A percentile compares a stretch with the other conserved stretches of the same genome.
phyloP scores from a whole-genome alignment of 2,888 invertebrate genomes.

The Hypena proboscidalis region DNA sequence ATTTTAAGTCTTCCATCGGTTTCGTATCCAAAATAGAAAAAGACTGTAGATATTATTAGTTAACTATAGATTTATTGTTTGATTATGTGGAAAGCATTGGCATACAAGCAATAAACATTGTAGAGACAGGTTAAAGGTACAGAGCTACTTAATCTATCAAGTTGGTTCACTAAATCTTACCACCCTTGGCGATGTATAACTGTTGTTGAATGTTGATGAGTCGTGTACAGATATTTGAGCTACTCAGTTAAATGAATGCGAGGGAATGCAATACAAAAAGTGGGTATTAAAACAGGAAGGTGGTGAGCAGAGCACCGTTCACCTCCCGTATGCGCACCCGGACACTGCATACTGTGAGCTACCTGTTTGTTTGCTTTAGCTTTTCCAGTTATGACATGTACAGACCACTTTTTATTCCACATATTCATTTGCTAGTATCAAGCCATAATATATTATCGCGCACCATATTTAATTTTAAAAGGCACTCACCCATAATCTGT shows the following conservation, averaged over 20 bases:
- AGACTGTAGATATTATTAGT: too few relatives aligned
- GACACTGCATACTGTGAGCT: conserved; percentile 68
- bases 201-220: conserved; percentile 46
- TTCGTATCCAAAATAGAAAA: too few relatives aligned
- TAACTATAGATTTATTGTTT: too few relatives aligned
- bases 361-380: conserved; percentile 61
- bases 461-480: conserved; percentile 35
- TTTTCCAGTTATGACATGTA: conserved; percentile 66
- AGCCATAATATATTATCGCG: conserved; percentile 35
- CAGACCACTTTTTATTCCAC: conserved; percentile 53
- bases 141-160: too few relatives aligned
- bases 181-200: too few relatives aligned
- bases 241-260: conserved; percentile 53
- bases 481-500: conserved; percentile 30
- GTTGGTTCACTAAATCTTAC: too few relatives aligned
- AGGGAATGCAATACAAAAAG: conserved; percentile 66
- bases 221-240: conserved; percentile 33
- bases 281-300: conserved; percentile 71
- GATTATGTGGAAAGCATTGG: too few relatives aligned
- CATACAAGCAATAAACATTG: too few relatives aligned
- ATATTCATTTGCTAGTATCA: conserved; percentile 42
- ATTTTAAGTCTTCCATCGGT: too few relatives aligned
- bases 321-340: conserved; percentile 68
- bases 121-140: too few relatives aligned
- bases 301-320: conserved; percentile 61